These are phyloP conservation scores for Dinothrombium tinctorium DNA, from an alignment of 1,140 invertebrate species.

Conservation along the genomic window DNA sequence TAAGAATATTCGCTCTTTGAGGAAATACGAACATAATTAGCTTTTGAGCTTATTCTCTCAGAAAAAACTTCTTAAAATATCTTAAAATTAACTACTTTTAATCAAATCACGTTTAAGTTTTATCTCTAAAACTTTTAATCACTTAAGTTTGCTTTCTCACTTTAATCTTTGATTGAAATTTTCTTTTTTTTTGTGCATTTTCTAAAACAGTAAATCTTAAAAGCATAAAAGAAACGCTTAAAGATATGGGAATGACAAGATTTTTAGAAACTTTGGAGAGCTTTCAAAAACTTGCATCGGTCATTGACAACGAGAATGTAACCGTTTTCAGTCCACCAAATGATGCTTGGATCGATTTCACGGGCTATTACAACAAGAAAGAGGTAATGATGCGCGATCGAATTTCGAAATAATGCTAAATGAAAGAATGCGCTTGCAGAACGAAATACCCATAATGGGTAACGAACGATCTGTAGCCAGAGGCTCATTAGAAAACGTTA, in stretches of 20 bases:
- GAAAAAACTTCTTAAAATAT: no score
- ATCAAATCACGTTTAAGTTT: no score
- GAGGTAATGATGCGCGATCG: slow-evolving; percentile 4
- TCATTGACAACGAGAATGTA: slow-evolving; percentile 21
- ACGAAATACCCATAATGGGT: background rate
- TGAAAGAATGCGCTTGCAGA: slow-evolving; percentile 5
- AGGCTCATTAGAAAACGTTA: background rate
- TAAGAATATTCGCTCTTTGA: no score
- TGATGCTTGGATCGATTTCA: slow-evolving; percentile 22
- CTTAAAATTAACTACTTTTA: no score
- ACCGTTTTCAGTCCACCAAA: slow-evolving; percentile 32
- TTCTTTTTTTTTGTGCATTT: slow-evolving; percentile 6
- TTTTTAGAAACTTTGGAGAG: slow-evolving; percentile 25
- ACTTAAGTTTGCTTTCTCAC: no score
- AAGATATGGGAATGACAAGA: slow-evolving; percentile 27
- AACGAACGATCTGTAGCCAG: slow-evolving; percentile 1
- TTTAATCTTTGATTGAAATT: slow-evolving; percentile 20
- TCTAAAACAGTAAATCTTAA: slow-evolving; percentile 23
- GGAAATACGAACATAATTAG: no score
- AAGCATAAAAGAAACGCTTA: slow-evolving; percentile 25
- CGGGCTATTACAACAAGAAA: slow-evolving; percentile 13
- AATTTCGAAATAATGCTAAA: slow-evolving; percentile 1
- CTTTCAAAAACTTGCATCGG: slow-evolving; percentile 22
- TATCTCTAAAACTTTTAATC: no score
- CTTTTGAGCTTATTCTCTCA: no score